These are phyloP conservation scores for Tachycineta bicolor DNA, from an alignment of 2,113 vertebrate species.

Conservation along the genomic window DNA sequence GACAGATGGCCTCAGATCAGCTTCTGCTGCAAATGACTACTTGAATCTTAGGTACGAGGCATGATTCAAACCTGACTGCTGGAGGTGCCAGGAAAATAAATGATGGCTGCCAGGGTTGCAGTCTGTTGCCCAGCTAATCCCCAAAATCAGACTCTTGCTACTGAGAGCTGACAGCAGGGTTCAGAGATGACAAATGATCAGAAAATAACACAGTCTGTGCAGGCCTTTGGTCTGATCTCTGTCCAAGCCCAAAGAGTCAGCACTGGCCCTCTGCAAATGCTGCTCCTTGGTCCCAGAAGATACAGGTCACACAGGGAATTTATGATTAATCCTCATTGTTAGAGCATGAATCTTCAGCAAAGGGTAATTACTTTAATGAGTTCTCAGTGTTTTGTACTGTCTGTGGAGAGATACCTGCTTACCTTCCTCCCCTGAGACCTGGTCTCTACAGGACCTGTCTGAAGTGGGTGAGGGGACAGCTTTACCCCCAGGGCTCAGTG, in stretches of 20 bases:
- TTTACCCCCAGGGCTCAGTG: not conserved
- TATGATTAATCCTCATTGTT: not conserved
- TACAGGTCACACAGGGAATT: not conserved
- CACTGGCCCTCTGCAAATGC: not conserved
- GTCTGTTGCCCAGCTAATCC: slow-evolving; percentile 50
- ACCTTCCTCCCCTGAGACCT: not conserved
- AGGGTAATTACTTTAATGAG: slow-evolving; percentile 33
- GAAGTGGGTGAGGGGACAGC: not conserved
- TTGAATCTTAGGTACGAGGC: slow-evolving; percentile 14
- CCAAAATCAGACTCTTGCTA: not conserved
- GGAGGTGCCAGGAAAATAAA: slow-evolving; percentile 44
- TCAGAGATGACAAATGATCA: slow-evolving; percentile 42
- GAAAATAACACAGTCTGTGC: slow-evolving; percentile 30
- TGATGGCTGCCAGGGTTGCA: not conserved
- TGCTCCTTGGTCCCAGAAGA: not conserved
- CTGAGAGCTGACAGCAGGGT: slow-evolving; percentile 9
- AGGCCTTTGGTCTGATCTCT: not conserved
- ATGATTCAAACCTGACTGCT: slow-evolving; percentile 41
- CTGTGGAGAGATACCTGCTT: not conserved
- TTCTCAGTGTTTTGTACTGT: not conserved
- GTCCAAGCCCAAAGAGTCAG: not conserved
- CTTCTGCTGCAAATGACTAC: not conserved
- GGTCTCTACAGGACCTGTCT: not conserved
- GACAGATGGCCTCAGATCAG: slow-evolving; percentile 48
- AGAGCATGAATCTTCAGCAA: not conserved